Evolutionary conservation across 2,888 invertebrate genomes (phyloP), one percentile per base, ranked within the genome.

Genomic region (Iselma pallidipennis): DNA sequence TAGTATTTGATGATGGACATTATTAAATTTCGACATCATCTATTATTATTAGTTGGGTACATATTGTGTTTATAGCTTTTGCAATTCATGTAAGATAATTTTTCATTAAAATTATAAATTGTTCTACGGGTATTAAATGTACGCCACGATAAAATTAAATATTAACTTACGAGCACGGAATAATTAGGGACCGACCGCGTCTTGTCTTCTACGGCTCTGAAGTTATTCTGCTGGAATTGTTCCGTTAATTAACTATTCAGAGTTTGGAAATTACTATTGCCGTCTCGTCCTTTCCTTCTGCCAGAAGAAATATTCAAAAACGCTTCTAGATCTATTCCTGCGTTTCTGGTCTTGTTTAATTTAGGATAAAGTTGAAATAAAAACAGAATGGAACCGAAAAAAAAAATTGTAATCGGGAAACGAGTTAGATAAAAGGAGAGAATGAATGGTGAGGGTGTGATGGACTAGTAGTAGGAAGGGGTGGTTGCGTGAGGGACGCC

Each of bases 71-170:
- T 45, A 45, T 45, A 45, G 23, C 1, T 45, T 19, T 42, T 45
- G n/a, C 70, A 64, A 69, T 66, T 71, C 73, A 72, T 73, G 57
- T 61, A 66, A 73, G 66, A 71, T 75, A 76, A 77, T 76, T 76
- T 77, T 76, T 77, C 77, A 76, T 76, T 73, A 71, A 74, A 76
- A 75, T 76, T 74, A 76, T 76, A 76, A 76, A 76, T 75, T 76
- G 75, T 76, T 74, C 71, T 73, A 69, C 75, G 69, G 73, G 74
- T n/a, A 75, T 75, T 75, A 74, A 75, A 70, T 72, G 70, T 66
- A 71, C 71, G 67, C 72, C 74, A 69, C 68, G 75, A 76, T 76
- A 75, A 76, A 76, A 75, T 76, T 76, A 76, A 76, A 76, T 76
- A 76, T 74, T 76, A 76, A 76, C 76, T 76, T 76, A 76, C 76